Base-by-base conservation (phyloP, 2,113 vertebrate genomes). In the Eurystomus gularis region DNA sequence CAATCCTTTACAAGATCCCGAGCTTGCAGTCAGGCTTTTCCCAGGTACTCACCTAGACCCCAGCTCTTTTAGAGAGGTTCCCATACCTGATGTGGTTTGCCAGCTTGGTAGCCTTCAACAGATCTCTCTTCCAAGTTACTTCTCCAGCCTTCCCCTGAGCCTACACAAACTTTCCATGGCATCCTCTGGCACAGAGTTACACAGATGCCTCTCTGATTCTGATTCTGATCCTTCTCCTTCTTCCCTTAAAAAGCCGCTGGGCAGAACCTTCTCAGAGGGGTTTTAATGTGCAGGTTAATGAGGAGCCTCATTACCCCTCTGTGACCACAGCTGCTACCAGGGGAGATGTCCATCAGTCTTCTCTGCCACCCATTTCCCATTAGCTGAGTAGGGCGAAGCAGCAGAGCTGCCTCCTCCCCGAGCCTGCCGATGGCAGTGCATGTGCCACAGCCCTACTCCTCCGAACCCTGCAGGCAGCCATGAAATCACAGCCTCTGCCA, bases 371-470 rank as follows among this genome's bases (percentile, higher is more conserved):
- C 15, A 7, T 28, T 12, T 73, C 40, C 66, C 60, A 15, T 39
- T 10, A 39, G 35, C 10, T 68, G 78, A 58, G 37, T 2, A 14
- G 66, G 28, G 19, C 4, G 3, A 58, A 71, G 65, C 58, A 48
- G 68, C 52, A 49, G 49, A 76, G 25, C 35, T 61, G 48, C 33
- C 23, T 15, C 39, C 28, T 60, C 54, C n/a, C 31, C 0, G 4
- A 68, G 52, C 35, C 28, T 6, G 8, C 46, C 0, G 5, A 25
- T 0, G 1, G 66, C 80, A 71, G 65, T 0, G 1, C 2, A 6
- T 4, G 25, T 62, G 52, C 40, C 2, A 0, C 17, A n/a, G 80
- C 28, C 33, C 46, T 13, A 11, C 1, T 1, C 15, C 48, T 62
- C 55, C 51, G 40, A 12, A 48, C 39, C 57, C 33, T 0, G 0